Evolutionary conservation across 2,797 vertebrate species (phyloP).

Genomic region (Channallabes apus): DNA sequence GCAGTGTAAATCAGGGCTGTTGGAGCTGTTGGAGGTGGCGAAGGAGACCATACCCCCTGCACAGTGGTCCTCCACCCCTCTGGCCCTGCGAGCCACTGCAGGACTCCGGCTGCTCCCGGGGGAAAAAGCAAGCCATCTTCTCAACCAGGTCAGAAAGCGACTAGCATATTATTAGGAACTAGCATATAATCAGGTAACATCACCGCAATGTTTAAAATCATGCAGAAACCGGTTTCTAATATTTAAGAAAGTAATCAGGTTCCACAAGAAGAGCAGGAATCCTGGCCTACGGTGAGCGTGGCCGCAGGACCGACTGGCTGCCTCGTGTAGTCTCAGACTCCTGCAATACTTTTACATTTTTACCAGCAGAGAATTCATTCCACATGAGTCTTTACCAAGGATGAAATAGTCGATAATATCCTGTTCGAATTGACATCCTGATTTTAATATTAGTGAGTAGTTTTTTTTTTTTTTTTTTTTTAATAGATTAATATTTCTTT

Average conservation of each 20-base stretch:
- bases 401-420: background rate
- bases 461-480: too few species aligned
- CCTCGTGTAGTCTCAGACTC: background rate
- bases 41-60: conserved; percentile 76
- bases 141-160: conserved; percentile 77
- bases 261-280: too few species aligned
- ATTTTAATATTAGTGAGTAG: background rate
- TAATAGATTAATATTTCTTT: too few species aligned
- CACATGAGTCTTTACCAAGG: background rate
- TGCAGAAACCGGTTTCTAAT: background rate
- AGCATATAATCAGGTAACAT: background rate
- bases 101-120: conserved; percentile 87
- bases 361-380: background rate
- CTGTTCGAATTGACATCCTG: background rate
- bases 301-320: background rate
- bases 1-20: conserved; percentile 81
- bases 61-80: conserved; percentile 80
- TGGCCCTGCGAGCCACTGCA: conserved; percentile 91
- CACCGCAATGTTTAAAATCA: background rate
- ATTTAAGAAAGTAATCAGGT: background rate
- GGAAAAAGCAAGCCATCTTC: conserved; percentile 84
- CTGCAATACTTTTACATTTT: background rate
- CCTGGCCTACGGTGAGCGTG: too few species aligned
- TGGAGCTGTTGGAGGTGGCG: conserved; percentile 81
- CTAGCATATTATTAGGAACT: conserved; percentile 11